Evolutionary conservation across 2,113 vertebrate genomes (phyloP).

Genomic region (Dromas ardeola): DNA sequence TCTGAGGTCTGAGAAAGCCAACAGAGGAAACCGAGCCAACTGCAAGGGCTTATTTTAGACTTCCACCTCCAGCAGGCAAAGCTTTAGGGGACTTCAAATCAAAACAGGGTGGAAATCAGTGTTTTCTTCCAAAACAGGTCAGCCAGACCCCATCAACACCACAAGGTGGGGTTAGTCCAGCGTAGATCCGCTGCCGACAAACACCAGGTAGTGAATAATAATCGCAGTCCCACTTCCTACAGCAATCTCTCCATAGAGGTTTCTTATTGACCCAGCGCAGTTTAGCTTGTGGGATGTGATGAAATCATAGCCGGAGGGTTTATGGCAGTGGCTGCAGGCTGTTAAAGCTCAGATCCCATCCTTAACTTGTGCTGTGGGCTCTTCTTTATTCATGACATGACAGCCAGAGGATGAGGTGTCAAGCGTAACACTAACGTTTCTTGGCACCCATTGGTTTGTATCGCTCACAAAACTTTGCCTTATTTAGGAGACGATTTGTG

Average conservation of each 20-base stretch:
- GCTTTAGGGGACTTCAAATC: background rate
- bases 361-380: constrained; percentile 10
- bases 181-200: background rate
- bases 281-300: constrained; percentile 32
- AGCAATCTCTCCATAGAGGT: background rate
- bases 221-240: background rate
- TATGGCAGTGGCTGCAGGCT: constrained; percentile 61
- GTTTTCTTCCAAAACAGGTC: background rate
- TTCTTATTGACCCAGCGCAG: background rate
- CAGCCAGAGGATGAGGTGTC: constrained; percentile 61
- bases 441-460: constrained; percentile 62
- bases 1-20: background rate
- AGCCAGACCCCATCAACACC: constrained; percentile 10
- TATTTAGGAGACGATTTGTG: constrained; percentile 70
- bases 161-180: constrained; percentile 67
- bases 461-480: constrained; percentile 48
- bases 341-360: constrained; percentile 41
- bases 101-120: background rate
- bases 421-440: constrained; percentile 60
- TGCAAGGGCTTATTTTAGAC: background rate
- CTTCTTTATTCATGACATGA: constrained; percentile 41
- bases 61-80: constrained; percentile 23
- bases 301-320: constrained; percentile 54
- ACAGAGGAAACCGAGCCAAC: background rate
- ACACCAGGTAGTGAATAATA: background rate